Evolutionary conservation across 2,113 vertebrate species (phyloP).

Genomic region (Capricornis sumatraensis): DNA sequence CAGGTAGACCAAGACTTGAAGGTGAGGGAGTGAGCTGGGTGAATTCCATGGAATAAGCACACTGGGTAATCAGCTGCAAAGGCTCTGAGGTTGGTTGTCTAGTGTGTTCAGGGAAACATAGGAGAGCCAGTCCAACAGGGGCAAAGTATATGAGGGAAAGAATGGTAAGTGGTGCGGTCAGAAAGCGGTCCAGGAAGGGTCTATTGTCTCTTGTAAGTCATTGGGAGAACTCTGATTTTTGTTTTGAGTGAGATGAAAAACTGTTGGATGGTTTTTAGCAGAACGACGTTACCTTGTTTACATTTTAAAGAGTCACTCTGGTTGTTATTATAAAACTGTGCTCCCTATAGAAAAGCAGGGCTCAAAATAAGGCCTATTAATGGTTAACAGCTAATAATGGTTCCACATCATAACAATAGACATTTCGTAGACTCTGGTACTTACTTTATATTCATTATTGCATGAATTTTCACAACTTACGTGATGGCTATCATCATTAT

Average conservation of each 20-base stretch:
- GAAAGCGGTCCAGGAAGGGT: accelerated
- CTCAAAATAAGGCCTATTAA: not conserved
- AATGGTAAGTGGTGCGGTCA: too few relatives aligned
- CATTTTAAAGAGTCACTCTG: not conserved
- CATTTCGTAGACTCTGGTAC: not conserved
- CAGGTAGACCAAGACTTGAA: not conserved
- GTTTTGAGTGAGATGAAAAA: not conserved
- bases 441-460: not conserved
- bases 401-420: not conserved
- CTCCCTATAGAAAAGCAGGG: not conserved
- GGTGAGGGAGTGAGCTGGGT: not conserved
- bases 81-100: accelerated
- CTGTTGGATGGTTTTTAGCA: not conserved
- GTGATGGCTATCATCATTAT: not conserved
- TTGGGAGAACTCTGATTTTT: not conserved
- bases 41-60: not conserved
- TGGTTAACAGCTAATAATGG: not conserved
- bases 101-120: not conserved
- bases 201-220: not conserved
- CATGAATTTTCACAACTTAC: not conserved
- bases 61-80: not conserved
- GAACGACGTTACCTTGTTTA: not conserved
- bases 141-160: not conserved
- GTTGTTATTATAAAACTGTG: not conserved
- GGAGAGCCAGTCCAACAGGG: too few relatives aligned